phyloP scores from a whole-genome alignment of 2,113 vertebrate genomes.

The Gymnorhina tibicen region DNA sequence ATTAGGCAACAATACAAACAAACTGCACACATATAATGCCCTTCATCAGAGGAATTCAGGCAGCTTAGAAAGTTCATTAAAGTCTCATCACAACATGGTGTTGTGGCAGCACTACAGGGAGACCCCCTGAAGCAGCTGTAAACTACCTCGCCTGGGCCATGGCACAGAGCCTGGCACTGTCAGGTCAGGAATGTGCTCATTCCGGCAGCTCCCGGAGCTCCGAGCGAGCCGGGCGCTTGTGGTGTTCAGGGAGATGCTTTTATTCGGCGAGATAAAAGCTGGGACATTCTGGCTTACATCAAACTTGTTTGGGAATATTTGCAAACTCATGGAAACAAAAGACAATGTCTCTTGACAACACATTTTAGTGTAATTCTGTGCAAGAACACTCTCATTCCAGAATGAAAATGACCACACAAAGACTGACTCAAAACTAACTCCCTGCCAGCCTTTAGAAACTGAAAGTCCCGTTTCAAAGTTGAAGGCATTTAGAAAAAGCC shows the following conservation, averaged over 20 bases:
- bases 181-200: neutral
- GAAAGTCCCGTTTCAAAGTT: constrained; percentile 25
- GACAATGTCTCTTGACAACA: constrained; percentile 50
- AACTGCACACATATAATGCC: neutral
- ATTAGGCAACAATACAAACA: neutral
- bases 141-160: neutral
- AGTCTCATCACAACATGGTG: neutral
- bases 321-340: constrained; percentile 53
- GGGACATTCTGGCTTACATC: constrained; percentile 26
- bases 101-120: neutral
- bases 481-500: neutral
- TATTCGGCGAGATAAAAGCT: neutral
- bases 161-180: neutral
- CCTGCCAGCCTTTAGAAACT: constrained; percentile 29
- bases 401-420: constrained; percentile 57
- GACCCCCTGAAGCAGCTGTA: neutral
- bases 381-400: constrained; percentile 19
- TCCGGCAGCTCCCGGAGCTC: neutral
- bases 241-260: neutral
- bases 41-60: neutral
- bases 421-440: constrained; percentile 26
- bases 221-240: neutral
- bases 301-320: constrained; percentile 39
- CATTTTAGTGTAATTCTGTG: constrained; percentile 14
- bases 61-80: neutral